A percentile compares a stretch with the other conserved stretches of the same genome.
These are phyloP conservation scores for Paramormyrops hopkinsi DNA, from an alignment of 2,797 vertebrate genomes.

Conservation along the genomic window DNA sequence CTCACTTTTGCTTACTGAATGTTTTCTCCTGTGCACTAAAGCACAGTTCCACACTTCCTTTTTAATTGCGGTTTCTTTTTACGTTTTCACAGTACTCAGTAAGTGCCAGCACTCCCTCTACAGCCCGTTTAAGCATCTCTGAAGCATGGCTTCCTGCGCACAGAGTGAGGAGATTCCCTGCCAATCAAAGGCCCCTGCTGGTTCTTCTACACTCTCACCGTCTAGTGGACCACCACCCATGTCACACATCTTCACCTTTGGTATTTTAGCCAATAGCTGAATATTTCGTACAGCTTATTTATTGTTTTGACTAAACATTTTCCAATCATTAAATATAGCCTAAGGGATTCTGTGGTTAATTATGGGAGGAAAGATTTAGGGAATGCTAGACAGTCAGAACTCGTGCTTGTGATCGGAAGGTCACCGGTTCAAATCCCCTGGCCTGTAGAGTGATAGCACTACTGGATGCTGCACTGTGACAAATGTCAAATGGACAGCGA, in stretches of 20 bases:
- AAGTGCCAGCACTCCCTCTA: conserved; percentile 1
- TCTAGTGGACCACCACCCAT: background rate
- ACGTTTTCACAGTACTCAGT: background rate
- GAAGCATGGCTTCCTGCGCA: background rate
- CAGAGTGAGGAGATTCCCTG: background rate
- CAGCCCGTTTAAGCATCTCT: background rate
- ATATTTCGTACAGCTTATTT: background rate
- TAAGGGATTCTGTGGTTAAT: conserved; percentile 4
- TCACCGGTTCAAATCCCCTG: background rate
- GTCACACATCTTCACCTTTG: background rate
- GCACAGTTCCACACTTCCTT: background rate
- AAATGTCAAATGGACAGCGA: background rate
- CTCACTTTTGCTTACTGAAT: background rate
- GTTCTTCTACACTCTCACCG: background rate
- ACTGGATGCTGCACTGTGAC: background rate
- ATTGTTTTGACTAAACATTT: background rate
- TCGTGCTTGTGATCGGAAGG: background rate
- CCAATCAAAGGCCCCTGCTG: background rate
- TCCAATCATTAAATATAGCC: background rate
- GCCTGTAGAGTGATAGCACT: background rate
- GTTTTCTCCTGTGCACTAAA: background rate
- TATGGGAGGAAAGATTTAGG: background rate
- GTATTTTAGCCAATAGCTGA: background rate
- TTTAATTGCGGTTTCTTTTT: background rate
- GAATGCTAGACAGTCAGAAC: background rate